phyloP scores from a whole-genome alignment of 2,888 invertebrate species.

The Sthenelais limicola region DNA sequence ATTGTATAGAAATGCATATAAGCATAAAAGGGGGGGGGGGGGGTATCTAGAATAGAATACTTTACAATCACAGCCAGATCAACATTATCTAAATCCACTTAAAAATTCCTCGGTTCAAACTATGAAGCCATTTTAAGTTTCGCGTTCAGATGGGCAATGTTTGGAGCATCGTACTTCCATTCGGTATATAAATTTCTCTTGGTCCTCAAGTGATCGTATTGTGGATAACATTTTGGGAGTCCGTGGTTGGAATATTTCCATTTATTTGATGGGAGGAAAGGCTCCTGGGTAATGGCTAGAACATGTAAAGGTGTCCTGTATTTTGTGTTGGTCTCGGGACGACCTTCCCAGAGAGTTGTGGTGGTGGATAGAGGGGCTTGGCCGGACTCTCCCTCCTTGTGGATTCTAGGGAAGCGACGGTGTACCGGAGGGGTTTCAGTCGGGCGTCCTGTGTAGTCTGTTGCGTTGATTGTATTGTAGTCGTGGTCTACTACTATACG shows the following conservation, averaged over 20 bases:
- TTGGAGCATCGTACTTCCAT: slow-evolving; percentile 8
- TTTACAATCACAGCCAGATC: no score
- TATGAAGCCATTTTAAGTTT: neutral
- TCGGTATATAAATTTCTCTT: neutral
- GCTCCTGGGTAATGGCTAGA: slow-evolving; percentile 64
- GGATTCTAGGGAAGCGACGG: slow-evolving; percentile 58
- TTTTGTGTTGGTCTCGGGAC: slow-evolving; percentile 43
- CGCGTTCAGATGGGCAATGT: neutral
- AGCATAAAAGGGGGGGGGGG: no score
- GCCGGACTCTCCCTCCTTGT: slow-evolving; percentile 54
- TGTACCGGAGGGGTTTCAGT: slow-evolving; percentile 52
- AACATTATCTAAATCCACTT: no score
- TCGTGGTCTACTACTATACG: slow-evolving; percentile 51
- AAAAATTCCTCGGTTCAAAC: no score
- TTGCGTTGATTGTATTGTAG: slow-evolving; percentile 58
- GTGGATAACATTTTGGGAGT: slow-evolving; percentile 62
- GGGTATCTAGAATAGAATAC: no score
- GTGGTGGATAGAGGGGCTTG: slow-evolving; percentile 54
- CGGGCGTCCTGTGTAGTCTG: slow-evolving; percentile 55
- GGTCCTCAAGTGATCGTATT: slow-evolving; percentile 48
- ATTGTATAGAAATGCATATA: no score
- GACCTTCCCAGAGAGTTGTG: slow-evolving; percentile 56
- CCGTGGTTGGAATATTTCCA: slow-evolving; percentile 67
- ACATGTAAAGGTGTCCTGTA: slow-evolving; percentile 60
- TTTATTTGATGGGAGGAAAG: slow-evolving; percentile 60